Conservation (phyloP, 2,797 vertebrate genomes). For the Lepidocolaptes lacrymiger region DNA sequence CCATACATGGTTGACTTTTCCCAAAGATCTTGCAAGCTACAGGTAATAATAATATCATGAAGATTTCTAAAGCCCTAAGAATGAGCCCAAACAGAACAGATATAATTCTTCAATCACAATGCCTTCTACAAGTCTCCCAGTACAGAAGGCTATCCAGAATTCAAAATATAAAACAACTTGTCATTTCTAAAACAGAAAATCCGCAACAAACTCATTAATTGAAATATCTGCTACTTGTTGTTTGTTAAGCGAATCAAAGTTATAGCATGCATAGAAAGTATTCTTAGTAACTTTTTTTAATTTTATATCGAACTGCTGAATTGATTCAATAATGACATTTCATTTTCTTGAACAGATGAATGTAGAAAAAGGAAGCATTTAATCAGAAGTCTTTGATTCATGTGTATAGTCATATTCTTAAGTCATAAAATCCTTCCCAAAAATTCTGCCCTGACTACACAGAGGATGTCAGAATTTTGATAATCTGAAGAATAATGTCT, state of each 20-base stretch:
- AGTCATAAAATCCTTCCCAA: neutral
- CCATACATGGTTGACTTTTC: neutral
- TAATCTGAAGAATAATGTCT: neutral
- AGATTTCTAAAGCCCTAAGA: neutral
- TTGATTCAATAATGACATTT: neutral
- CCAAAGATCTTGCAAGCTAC: neutral
- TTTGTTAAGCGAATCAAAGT: neutral
- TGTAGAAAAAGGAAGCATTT: neutral
- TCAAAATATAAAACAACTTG: neutral
- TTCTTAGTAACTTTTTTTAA: neutral
- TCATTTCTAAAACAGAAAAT: neutral
- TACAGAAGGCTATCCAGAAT: neutral
- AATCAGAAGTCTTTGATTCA: neutral
- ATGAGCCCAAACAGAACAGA: rapidly evolving
- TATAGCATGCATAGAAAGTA: neutral
- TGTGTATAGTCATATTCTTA: neutral
- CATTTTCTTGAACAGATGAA: neutral
- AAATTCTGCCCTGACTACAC: neutral
- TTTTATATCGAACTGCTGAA: neutral
- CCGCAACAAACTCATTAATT: neutral
- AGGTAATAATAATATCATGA: neutral
- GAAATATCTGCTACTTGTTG: neutral
- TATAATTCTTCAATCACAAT: neutral
- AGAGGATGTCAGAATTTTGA: neutral
- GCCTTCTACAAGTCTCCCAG: neutral